Conservation (phyloP, 2,888 invertebrate genomes). For the Dysmachus trigonus region DNA sequence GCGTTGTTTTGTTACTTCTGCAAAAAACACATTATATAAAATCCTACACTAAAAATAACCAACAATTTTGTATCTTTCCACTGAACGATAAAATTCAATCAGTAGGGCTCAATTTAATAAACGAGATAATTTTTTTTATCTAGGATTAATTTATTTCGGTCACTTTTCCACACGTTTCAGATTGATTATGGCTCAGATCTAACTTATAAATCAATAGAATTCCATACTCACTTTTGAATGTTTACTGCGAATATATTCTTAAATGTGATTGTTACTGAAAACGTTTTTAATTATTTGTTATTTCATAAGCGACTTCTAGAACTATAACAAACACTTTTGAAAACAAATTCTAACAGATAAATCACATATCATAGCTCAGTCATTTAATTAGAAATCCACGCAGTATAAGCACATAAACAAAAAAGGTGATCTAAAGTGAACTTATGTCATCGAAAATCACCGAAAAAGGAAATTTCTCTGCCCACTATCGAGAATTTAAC, state of each 20-base stretch:
- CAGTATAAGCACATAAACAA: neutral
- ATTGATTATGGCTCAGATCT: neutral
- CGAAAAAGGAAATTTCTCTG: neutral
- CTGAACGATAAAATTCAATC: neutral
- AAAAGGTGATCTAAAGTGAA: constrained; percentile 1
- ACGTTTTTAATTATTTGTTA: neutral
- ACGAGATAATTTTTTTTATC: neutral
- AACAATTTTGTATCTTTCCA: neutral
- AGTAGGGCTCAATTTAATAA: neutral
- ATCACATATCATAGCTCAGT: neutral
- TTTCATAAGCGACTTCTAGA: neutral
- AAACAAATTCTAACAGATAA: neutral
- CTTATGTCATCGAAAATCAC: neutral
- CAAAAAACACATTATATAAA: neutral
- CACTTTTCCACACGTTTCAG: no score
- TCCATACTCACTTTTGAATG: neutral
- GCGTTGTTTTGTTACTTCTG: neutral
- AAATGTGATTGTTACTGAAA: no score
- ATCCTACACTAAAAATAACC: neutral
- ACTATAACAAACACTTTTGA: neutral
- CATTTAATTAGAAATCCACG: neutral
- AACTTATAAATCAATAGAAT: no score
- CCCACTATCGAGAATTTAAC: neutral
- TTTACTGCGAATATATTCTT: neutral
- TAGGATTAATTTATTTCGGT: neutral